Evolutionary conservation across 2,113 vertebrate genomes (phyloP).

Genomic region (Rhinopomastus cyanomelas): DNA sequence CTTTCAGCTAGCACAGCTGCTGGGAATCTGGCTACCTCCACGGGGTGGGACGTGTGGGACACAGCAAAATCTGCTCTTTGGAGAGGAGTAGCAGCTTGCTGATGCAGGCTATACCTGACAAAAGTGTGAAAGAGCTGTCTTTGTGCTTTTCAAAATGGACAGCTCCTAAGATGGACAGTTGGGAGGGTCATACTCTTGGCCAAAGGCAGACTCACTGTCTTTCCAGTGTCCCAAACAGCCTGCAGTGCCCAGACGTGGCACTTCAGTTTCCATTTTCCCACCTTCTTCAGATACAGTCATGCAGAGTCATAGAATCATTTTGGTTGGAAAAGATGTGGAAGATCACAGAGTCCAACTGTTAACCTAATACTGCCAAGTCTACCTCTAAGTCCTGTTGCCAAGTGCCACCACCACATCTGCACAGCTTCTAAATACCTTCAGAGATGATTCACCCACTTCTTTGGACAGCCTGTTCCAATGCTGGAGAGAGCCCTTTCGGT

Average conservation of each 20-base stretch:
- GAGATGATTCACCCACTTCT: background rate
- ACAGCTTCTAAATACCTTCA: background rate
- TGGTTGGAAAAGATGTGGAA: background rate
- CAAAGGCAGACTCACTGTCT: background rate
- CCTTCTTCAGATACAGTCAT: background rate
- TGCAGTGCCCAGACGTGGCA: background rate
- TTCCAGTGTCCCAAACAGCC: background rate
- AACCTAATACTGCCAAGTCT: background rate
- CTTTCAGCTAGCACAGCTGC: background rate
- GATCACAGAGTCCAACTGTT: accelerated
- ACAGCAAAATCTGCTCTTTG: background rate
- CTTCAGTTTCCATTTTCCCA: background rate
- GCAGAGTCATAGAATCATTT: background rate
- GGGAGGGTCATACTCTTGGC: background rate
- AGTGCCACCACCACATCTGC: accelerated
- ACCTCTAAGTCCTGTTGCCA: background rate
- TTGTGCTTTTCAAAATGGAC: background rate
- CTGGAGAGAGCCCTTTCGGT: background rate
- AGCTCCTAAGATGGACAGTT: background rate
- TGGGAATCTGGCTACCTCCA: background rate
- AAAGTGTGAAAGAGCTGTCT: background rate
- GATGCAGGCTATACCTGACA: background rate
- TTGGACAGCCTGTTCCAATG: background rate
- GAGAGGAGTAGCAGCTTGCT: background rate
- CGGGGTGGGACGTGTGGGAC: background rate